Evolutionary conservation across 1,140 invertebrate species (phyloP).

Genomic region (Anastrepha ludens): DNA sequence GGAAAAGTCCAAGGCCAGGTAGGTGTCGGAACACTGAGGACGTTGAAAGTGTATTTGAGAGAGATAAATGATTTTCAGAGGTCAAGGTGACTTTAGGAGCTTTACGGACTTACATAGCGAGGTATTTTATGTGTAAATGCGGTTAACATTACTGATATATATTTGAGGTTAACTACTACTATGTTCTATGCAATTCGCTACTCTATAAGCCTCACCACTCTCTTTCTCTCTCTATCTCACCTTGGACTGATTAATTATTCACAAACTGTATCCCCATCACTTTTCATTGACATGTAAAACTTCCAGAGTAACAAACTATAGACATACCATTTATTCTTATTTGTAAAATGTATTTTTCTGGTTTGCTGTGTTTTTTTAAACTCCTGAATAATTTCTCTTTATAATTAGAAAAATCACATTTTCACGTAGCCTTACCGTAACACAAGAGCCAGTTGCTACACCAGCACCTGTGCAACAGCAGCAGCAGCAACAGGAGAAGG

Average conservation of each 20-base stretch:
- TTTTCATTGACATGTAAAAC: background rate
- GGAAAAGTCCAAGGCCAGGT: conserved; percentile 65
- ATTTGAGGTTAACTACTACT: too few species aligned
- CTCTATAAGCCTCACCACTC: too few species aligned
- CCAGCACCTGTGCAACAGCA: conserved; percentile 56
- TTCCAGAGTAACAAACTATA: background rate
- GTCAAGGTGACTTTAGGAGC: background rate
- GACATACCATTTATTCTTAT: background rate
- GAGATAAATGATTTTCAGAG: background rate
- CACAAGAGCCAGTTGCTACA: conserved; percentile 5
- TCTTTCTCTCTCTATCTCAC: too few species aligned
- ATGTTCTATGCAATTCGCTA: too few species aligned
- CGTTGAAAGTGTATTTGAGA: background rate
- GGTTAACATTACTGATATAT: too few species aligned
- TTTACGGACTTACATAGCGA: too few species aligned
- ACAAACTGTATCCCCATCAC: too few species aligned
- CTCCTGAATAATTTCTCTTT: conserved; percentile 43
- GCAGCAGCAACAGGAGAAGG: background rate
- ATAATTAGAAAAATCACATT: conserved; percentile 71
- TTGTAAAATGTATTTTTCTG: background rate
- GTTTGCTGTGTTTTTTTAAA: background rate
- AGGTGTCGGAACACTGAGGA: conserved; percentile 50
- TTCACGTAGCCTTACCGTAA: conserved; percentile 65
- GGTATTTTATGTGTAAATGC: too few species aligned
- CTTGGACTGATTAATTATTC: too few species aligned